Evolutionary conservation across 2,797 vertebrate genomes (phyloP).

Genomic region (Etheostoma nigrum): DNA sequence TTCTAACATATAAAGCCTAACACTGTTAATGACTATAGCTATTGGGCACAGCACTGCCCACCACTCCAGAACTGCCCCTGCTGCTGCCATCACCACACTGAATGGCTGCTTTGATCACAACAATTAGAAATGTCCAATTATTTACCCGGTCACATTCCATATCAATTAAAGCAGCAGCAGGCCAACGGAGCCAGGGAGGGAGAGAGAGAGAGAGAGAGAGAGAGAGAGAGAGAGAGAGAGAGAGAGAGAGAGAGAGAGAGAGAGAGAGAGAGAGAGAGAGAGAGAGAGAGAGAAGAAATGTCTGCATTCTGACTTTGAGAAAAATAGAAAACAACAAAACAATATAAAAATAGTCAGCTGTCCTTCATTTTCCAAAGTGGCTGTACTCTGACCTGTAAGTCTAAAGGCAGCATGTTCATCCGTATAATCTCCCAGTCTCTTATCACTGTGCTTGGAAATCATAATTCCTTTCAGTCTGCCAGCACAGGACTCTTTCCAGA

Average conservation of each 20-base stretch:
- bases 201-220: background rate
- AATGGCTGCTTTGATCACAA: constrained; percentile 77
- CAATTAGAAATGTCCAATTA: constrained; percentile 81
- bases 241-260: too few relatives aligned
- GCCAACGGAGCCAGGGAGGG: constrained; percentile 32
- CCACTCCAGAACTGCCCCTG: constrained; percentile 14
- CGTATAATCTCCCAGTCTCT: constrained; percentile 6
- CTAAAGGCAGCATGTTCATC: background rate
- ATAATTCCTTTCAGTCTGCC: constrained; percentile 5
- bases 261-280: too few relatives aligned
- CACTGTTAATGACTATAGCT: constrained; percentile 36
- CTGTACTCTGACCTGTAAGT: constrained; percentile 2
- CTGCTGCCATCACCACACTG: constrained; percentile 45
- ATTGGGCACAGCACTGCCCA: constrained; percentile 29
- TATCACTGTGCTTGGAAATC: background rate
- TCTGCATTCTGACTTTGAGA: background rate
- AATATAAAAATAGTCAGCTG: constrained; percentile 12
- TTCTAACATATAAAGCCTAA: constrained; percentile 16
- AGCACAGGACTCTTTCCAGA: constrained; percentile 21
- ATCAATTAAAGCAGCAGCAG: constrained; percentile 68
- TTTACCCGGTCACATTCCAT: constrained; percentile 81
- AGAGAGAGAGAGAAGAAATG: too few relatives aligned
- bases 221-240: too few relatives aligned
- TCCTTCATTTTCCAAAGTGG: constrained; percentile 1
- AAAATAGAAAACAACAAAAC: background rate